phyloP scores from a whole-genome alignment of 2,113 vertebrate genomes.

The Epinephelus cyanopodus region DNA sequence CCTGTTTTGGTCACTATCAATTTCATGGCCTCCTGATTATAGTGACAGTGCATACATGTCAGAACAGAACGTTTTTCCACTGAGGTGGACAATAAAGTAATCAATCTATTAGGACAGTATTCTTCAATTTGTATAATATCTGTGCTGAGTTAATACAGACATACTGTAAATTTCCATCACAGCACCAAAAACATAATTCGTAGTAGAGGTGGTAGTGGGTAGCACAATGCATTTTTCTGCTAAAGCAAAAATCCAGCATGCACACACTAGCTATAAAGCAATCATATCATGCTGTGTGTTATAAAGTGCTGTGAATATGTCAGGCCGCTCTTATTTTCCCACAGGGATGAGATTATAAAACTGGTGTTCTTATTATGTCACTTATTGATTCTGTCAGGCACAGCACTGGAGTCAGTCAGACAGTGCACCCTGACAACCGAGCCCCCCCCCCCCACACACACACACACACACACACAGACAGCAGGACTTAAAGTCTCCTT shows the following conservation, averaged over 20 bases:
- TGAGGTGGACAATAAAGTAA: neutral
- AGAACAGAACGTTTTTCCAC: no score
- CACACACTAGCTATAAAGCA: neutral
- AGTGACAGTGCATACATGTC: no score
- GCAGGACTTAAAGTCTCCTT: slow-evolving; percentile 60
- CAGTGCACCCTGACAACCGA: neutral
- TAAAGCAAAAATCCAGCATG: neutral
- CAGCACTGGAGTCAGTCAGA: neutral
- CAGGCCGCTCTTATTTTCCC: neutral
- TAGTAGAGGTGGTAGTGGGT: neutral
- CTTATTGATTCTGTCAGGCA: neutral
- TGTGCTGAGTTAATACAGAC: neutral
- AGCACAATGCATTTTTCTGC: neutral
- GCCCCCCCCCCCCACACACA: no score
- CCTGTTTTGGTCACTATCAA: no score
- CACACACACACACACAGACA: no score
- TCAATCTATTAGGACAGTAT: neutral
- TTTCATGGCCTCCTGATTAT: no score
- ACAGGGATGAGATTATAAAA: neutral
- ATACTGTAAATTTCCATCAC: neutral
- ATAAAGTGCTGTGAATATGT: neutral
- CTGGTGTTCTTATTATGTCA: neutral
- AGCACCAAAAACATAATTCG: neutral
- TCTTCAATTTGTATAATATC: neutral
- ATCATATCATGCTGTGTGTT: neutral